These are phyloP conservation scores for Syngnathus scovelli DNA, from an alignment of 2,113 vertebrate species.

Conservation along the genomic window DNA sequence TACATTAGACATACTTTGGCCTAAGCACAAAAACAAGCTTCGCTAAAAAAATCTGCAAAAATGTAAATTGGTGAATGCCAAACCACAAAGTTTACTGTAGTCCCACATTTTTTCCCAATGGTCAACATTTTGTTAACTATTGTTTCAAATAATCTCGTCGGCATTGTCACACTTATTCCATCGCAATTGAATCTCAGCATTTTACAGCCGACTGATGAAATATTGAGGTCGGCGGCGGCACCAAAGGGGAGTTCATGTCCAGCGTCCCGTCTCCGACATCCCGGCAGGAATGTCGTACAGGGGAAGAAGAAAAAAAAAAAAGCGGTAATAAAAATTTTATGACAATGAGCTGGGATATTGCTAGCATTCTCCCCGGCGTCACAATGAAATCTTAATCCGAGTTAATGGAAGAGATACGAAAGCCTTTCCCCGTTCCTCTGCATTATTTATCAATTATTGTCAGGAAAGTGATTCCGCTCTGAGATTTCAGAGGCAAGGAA, in stretches of 20 bases:
- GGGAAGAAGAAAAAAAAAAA: conserved; percentile 19
- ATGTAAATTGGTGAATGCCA: background rate
- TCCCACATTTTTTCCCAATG: too few species aligned
- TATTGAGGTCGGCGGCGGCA: conserved; percentile 98
- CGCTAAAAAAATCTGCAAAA: background rate
- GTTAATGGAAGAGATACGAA: conserved; percentile 99
- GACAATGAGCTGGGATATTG: conserved; percentile 99
- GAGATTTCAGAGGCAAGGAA: conserved; percentile 90
- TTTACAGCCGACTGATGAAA: conserved; percentile 99
- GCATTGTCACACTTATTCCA: conserved; percentile 81
- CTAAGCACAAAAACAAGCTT: background rate
- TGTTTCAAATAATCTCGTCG: background rate
- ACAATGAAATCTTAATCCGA: conserved; percentile 99
- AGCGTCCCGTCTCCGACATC: conserved; percentile 97
- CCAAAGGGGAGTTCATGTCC: conserved; percentile 99
- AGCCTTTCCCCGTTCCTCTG: conserved; percentile 98
- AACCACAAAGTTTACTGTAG: background rate
- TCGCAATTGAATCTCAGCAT: conserved; percentile 99
- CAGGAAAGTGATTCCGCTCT: conserved; percentile 95
- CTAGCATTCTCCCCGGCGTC: conserved; percentile 97
- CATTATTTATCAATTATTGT: conserved; percentile 99
- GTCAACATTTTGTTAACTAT: background rate
- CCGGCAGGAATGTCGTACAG: conserved; percentile 98
- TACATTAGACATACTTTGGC: background rate
- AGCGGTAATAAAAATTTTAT: conserved; percentile 99